Evolutionary conservation across 2,797 vertebrate genomes (phyloP), one percentile per base, ranked within the genome.

Genomic region (Rhabdophis nuchalis): DNA sequence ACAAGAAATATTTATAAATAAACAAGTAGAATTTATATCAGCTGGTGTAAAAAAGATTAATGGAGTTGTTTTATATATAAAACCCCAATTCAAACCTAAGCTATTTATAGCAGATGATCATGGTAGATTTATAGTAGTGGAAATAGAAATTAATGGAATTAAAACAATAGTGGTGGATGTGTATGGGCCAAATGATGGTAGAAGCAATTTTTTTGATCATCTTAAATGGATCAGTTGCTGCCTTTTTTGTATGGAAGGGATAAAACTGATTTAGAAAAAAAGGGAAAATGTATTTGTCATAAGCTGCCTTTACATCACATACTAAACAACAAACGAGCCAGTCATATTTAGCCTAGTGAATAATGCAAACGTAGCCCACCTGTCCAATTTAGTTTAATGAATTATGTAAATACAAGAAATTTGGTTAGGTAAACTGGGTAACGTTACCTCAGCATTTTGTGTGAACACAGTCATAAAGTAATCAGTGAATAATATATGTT

Each of bases 241-340:
- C 56, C 56, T 57, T 57, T 57, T 57, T 20, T 18, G 18, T 57
- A 20, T 23, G 56, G 56, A 57, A 95, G 88, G 86, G 46, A 95
- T 94, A 82, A 94, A 93, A 95, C 93, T 94, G 95, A 96, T 93
- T 52, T 87, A 93, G 92, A 93, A 95, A 96, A 94, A 90, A 94
- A 95, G 91, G 94, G 89, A 93, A 93, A 41, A 77, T 77, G 32
- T 72, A 77, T 77, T 82, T 56, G 46, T 54, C 13, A 57, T 95
- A 87, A 61, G 23, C 10, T 82, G 23, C 41, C 20, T 46, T 25
- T 82, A 23, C 77, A 82, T 82, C 36, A 82, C 77, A 46, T 46
- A 82, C 41, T 82, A 23, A 82, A 82, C 41, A 20, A 82, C 77
- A 82, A 82, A 46, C 41, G 25, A 82, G 41, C 9, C 20, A 82